Conservation (phyloP, 2,888 invertebrate genomes). For the Calameuta idolon region DNA sequence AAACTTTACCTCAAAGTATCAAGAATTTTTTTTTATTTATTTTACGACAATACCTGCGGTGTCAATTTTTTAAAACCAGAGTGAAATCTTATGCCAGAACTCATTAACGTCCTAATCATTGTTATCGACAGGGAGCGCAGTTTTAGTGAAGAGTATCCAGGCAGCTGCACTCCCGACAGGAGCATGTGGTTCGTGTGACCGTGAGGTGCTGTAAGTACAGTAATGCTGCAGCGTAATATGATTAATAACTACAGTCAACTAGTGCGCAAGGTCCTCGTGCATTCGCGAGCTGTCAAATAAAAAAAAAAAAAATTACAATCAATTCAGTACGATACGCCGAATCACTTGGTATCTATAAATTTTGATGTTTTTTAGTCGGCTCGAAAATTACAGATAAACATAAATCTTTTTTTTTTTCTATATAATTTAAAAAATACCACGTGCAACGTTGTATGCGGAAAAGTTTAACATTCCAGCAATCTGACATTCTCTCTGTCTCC, state of each 20-base stretch:
- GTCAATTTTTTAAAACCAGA: background rate
- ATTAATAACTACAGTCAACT: background rate
- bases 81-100: background rate
- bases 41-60: background rate
- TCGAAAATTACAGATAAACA: too few relatives aligned
- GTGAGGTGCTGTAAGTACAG: background rate
- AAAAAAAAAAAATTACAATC: background rate
- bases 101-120: background rate
- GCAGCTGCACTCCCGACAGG: background rate
- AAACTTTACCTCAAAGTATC: background rate
- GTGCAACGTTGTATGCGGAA: background rate
- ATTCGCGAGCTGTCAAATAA: background rate
- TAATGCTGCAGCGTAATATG: background rate
- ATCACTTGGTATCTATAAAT: background rate
- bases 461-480: background rate
- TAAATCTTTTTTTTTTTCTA: background rate
- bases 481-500: background rate
- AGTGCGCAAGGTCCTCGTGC: background rate
- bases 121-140: background rate
- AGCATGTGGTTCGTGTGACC: background rate
- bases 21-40: background rate
- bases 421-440: background rate
- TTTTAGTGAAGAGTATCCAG: background rate
- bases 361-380: background rate
- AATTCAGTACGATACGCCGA: background rate